phyloP scores from a whole-genome alignment of 2,888 invertebrate genomes.

The Oxycera nigricornis region DNA sequence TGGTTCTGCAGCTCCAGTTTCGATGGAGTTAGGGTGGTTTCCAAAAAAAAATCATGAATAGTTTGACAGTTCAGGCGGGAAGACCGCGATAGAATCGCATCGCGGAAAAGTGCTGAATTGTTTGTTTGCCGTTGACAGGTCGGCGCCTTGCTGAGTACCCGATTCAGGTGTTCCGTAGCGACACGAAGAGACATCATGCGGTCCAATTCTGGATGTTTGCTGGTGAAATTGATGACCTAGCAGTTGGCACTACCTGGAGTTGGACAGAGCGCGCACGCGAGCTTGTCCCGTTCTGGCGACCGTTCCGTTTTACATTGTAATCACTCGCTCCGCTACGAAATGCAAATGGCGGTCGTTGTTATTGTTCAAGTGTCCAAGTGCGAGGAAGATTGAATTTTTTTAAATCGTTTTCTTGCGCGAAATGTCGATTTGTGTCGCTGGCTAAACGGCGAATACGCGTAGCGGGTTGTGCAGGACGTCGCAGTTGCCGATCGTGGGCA shows the following conservation, averaged over 20 bases:
- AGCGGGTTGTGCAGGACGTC: neutral
- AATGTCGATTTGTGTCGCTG: slow-evolving; percentile 13
- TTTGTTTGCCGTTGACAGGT: too few species aligned
- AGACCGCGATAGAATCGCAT: too few species aligned
- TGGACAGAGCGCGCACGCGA: slow-evolving; percentile 36
- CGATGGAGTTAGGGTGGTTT: too few species aligned
- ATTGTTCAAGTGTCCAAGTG: slow-evolving; percentile 77
- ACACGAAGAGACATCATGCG: too few species aligned
- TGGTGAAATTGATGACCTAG: neutral
- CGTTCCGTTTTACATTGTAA: slow-evolving; percentile 26
- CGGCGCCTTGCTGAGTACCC: too few species aligned
- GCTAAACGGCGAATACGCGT: neutral
- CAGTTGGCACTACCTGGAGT: slow-evolving; percentile 17
- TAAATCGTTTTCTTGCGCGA: slow-evolving; percentile 27
- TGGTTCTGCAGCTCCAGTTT: too few species aligned
- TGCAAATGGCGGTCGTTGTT: slow-evolving; percentile 99
- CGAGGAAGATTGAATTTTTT: slow-evolving; percentile 32
- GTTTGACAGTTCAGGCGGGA: too few species aligned
- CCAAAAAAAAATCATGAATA: too few species aligned
- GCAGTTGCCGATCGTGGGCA: neutral
- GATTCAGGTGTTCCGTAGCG: too few species aligned
- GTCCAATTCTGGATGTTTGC: too few species aligned
- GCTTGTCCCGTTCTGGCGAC: slow-evolving; percentile 8
- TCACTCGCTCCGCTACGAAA: slow-evolving; percentile 61
- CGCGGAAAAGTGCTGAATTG: too few species aligned